Evolutionary conservation across 2,888 invertebrate genomes (phyloP).

Genomic region (Ochropacha duplaris): DNA sequence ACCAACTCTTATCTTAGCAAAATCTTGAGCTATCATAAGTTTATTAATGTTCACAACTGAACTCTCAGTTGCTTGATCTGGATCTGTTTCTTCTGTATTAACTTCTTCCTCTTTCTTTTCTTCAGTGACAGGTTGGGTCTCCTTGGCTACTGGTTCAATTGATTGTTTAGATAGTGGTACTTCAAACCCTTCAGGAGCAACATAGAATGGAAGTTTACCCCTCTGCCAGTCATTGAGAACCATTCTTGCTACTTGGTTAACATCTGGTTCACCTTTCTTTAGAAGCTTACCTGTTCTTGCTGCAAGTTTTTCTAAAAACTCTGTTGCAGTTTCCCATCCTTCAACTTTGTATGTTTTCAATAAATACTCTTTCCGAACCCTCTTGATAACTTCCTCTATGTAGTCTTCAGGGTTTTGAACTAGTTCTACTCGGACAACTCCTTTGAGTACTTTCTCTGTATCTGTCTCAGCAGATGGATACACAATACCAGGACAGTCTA

Average conservation of each 20-base stretch:
- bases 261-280: constrained; percentile 98
- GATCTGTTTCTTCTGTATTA: constrained; percentile 49
- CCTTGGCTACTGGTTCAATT: constrained; percentile 39
- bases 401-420: constrained; percentile 98
- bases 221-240: constrained; percentile 99
- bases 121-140: constrained; percentile 27
- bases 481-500: constrained; percentile 99
- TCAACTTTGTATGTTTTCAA: constrained; percentile 94
- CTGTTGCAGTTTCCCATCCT: constrained; percentile 90
- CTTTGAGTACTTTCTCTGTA: constrained; percentile 96
- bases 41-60: constrained; percentile 65
- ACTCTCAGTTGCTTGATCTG: constrained; percentile 49
- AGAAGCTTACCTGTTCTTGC: constrained; percentile 93
- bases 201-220: constrained; percentile 97
- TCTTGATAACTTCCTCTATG: constrained; percentile 91
- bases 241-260: constrained; percentile 94
- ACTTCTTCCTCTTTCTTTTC: constrained; percentile 45
- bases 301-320: constrained; percentile 96
- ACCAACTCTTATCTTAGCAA: constrained; percentile 90
- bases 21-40: constrained; percentile 88
- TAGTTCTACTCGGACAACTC: constrained; percentile 98
- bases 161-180: constrained; percentile 82
- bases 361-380: constrained; percentile 95
- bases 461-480: constrained; percentile 98
- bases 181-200: constrained; percentile 92